These are phyloP conservation scores for Megastigmus dorsalis DNA, from an alignment of 2,888 invertebrate species.

Conservation along the genomic window DNA sequence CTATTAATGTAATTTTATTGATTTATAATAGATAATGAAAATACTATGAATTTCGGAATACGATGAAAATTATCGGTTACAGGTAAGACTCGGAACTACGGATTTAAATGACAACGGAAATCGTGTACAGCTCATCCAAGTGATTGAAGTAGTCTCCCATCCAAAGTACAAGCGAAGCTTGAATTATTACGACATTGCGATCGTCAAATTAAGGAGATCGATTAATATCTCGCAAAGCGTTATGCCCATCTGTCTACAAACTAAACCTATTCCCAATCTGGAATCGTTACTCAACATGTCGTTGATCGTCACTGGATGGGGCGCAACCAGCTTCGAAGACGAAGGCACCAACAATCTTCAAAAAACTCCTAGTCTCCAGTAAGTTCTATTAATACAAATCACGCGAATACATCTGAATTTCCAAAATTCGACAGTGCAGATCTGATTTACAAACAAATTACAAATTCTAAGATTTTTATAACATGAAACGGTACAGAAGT, in stretches of 20 bases:
- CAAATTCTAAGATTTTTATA: too few species aligned
- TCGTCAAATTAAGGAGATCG: conserved; percentile 60
- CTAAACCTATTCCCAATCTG: conserved; percentile 57
- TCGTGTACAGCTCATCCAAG: conserved; percentile 60
- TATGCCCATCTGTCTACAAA: conserved; percentile 66
- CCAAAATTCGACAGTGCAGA: too few species aligned
- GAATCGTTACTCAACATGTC: conserved; percentile 51
- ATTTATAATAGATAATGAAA: too few species aligned
- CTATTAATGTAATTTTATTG: not conserved
- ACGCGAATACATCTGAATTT: too few species aligned
- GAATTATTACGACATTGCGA: conserved; percentile 67
- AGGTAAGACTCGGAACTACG: conserved; percentile 67
- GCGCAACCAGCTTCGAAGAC: conserved; percentile 58
- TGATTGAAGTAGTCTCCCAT: conserved; percentile 61
- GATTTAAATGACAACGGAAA: conserved; percentile 52
- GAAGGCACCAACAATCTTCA: conserved; percentile 57
- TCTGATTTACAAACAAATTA: too few species aligned
- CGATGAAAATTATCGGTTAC: not conserved
- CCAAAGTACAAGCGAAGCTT: conserved; percentile 63
- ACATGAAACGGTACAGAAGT: too few species aligned
- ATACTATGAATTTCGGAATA: too few species aligned
- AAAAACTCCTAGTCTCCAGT: conserved; percentile 65
- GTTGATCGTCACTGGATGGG: conserved; percentile 67
- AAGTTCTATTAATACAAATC: conserved; percentile 41
- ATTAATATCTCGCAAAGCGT: conserved; percentile 59